These are phyloP conservation scores for Rhinolophus sinicus DNA, from an alignment of 2,113 vertebrate genomes.

Conservation along the genomic window DNA sequence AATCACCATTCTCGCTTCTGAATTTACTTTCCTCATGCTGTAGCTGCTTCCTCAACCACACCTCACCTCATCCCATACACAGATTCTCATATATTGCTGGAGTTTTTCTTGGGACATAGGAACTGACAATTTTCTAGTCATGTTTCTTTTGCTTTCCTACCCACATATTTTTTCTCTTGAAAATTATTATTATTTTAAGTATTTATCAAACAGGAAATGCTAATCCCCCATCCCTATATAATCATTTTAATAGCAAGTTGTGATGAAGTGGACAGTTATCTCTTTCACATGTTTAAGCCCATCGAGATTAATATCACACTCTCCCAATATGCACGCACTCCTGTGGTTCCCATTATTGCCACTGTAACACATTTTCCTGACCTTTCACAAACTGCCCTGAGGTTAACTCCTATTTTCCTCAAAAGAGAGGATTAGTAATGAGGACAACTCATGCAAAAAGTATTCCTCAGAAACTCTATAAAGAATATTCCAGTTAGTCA, in stretches of 20 bases:
- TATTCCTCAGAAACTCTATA: background rate
- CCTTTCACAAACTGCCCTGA: background rate
- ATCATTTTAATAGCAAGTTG: constrained; percentile 33
- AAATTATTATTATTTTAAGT: constrained; percentile 8
- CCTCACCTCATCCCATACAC: background rate
- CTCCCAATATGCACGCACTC: background rate
- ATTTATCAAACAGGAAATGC: background rate
- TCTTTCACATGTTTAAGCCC: background rate
- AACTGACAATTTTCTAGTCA: background rate
- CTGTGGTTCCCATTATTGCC: background rate
- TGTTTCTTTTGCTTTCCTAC: background rate
- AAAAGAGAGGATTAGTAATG: background rate
- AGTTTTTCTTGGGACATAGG: background rate
- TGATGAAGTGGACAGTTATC: background rate
- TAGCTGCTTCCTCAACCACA: constrained; percentile 9
- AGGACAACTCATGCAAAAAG: background rate
- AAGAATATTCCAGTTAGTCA: background rate
- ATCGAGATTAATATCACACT: background rate
- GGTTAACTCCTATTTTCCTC: background rate
- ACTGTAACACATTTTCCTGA: background rate
- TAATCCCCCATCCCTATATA: background rate
- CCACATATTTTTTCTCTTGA: background rate
- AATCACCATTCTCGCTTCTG: constrained; percentile 39
- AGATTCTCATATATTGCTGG: background rate
- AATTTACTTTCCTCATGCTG: constrained; percentile 48